Conservation (phyloP, 2,797 vertebrate species). For the Tolypeutes matacus region DNA sequence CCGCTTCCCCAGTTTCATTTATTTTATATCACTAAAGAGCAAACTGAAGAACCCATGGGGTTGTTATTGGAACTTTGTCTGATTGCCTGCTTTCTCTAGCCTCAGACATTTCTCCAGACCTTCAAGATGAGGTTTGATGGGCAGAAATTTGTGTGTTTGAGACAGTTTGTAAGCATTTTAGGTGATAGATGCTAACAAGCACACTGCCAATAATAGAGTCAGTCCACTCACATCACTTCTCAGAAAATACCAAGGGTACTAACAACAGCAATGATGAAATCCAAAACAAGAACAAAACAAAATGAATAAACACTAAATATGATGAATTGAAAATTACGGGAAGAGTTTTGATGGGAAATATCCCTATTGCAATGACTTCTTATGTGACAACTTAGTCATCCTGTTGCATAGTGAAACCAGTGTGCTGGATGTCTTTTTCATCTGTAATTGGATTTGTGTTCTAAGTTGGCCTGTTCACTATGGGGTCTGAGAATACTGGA, state of each 20-base stretch:
- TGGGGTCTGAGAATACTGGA: slow-evolving; percentile 50
- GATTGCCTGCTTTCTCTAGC: neutral
- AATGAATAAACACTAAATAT: neutral
- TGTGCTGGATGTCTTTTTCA: slow-evolving; percentile 76
- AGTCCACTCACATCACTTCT: neutral
- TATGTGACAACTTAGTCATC: slow-evolving; percentile 20
- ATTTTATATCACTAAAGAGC: neutral
- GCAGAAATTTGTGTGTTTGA: slow-evolving; percentile 54
- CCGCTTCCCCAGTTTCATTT: slow-evolving; percentile 5
- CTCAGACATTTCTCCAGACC: neutral
- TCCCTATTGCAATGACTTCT: slow-evolving; percentile 54
- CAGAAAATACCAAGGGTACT: slow-evolving; percentile 70
- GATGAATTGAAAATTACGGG: slow-evolving; percentile 73
- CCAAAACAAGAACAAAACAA: neutral
- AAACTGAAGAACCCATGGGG: neutral
- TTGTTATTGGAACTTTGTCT: neutral
- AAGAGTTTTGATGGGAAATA: slow-evolving; percentile 70
- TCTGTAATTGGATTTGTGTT: slow-evolving; percentile 72
- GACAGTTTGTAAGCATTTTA: slow-evolving; percentile 63
- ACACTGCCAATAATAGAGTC: neutral
- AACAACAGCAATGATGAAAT: slow-evolving; percentile 43
- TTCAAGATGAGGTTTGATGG: neutral
- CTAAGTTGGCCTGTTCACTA: slow-evolving; percentile 59
- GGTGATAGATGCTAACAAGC: slow-evolving; percentile 56
- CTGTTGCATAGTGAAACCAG: slow-evolving; percentile 59